Evolutionary conservation across 2,113 vertebrate species (phyloP).

Genomic region (Dipodomys stephensi): DNA sequence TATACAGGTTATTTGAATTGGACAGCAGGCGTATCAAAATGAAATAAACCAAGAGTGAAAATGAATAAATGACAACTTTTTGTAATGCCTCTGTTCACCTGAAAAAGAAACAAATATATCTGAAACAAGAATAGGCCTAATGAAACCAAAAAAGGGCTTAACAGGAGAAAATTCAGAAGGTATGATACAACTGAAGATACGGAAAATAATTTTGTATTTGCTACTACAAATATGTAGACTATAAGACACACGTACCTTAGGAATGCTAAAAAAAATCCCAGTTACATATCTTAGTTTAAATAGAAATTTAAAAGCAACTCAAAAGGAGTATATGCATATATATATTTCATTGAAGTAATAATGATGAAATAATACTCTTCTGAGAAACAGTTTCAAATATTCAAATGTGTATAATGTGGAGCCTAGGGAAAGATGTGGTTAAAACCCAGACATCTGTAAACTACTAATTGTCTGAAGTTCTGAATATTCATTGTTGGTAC

Average conservation of each 20-base stretch:
- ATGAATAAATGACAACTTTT: conserved; percentile 9
- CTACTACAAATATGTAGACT: not conserved
- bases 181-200: not conserved
- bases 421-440: not conserved
- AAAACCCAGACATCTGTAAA: too few relatives aligned
- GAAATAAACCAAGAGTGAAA: not conserved
- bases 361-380: not conserved
- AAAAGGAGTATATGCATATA: not conserved
- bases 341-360: conserved; percentile 29
- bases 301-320: not conserved
- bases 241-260: not conserved
- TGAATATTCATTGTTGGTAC: not conserved
- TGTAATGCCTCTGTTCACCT: not conserved
- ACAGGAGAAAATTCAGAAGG: not conserved
- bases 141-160: not conserved
- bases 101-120: not conserved
- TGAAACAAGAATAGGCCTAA: not conserved
- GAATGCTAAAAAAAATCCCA: not conserved
- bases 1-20: not conserved
- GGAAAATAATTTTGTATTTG: not conserved
- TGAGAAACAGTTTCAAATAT: conserved; percentile 19
- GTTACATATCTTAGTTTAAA: not conserved
- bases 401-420: not conserved
- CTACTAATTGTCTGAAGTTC: not conserved
- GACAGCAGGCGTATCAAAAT: not conserved